Evolutionary conservation across 2,888 invertebrate genomes (phyloP).

Genomic region (Ellobium chinense): DNA sequence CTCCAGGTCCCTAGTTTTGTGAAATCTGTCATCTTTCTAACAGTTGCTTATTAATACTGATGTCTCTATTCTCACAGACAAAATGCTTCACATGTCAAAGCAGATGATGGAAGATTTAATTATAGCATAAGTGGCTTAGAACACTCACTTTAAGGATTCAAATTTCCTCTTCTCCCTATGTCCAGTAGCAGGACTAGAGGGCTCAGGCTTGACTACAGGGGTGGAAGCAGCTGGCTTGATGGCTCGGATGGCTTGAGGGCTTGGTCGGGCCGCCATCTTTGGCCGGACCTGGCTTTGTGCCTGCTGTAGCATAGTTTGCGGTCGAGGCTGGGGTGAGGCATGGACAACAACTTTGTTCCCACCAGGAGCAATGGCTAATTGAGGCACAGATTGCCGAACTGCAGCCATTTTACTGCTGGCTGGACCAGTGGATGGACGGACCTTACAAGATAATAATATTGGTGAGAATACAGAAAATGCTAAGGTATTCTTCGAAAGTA

Average conservation of each 20-base stretch:
- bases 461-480: too few relatives aligned
- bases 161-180: constrained; percentile 74
- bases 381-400: constrained; percentile 34
- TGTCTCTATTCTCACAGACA: too few relatives aligned
- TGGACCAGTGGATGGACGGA: constrained; percentile 38
- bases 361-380: constrained; percentile 41
- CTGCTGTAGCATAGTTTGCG: background rate
- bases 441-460: background rate
- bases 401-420: constrained; percentile 43
- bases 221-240: constrained; percentile 50
- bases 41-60: too few relatives aligned
- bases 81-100: too few relatives aligned
- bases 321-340: constrained; percentile 22
- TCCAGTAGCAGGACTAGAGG: constrained; percentile 36
- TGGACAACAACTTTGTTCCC: constrained; percentile 47
- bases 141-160: constrained; percentile 74
- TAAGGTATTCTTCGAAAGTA: too few relatives aligned
- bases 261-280: constrained; percentile 18
- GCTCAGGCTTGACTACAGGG: constrained; percentile 42
- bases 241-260: constrained; percentile 16
- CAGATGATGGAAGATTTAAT: too few relatives aligned
- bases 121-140: too few relatives aligned
- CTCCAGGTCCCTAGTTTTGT: too few relatives aligned
- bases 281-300: constrained; percentile 26
- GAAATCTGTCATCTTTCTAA: too few relatives aligned